Evolutionary conservation across 2,113 vertebrate species (phyloP).

Genomic region (Callaeas wilsoni): DNA sequence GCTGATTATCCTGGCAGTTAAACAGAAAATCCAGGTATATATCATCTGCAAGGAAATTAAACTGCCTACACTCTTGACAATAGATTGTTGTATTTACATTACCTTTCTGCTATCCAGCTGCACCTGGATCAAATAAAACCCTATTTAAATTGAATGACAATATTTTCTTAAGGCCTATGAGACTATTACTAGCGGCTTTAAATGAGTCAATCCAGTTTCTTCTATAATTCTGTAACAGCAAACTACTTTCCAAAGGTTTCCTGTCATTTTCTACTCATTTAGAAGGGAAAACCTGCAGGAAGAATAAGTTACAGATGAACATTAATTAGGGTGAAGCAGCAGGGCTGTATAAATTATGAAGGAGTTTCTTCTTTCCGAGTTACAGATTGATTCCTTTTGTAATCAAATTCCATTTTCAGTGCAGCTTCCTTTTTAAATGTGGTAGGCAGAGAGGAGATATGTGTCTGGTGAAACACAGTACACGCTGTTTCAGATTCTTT

Average conservation of each 20-base stretch:
- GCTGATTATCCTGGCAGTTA: slow-evolving; percentile 35
- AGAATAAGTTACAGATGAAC: slow-evolving; percentile 7
- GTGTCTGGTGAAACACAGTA: neutral
- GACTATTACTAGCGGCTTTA: neutral
- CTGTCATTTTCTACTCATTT: slow-evolving; percentile 3
- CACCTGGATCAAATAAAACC: slow-evolving; percentile 44
- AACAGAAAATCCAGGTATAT: slow-evolving; percentile 3
- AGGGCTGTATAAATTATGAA: slow-evolving; percentile 28
- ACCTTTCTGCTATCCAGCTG: slow-evolving; percentile 3
- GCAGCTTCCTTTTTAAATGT: slow-evolving; percentile 2
- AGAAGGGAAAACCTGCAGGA: neutral
- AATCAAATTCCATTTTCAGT: slow-evolving; percentile 4
- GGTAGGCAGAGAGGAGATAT: neutral
- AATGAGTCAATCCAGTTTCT: neutral
- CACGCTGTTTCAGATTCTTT: neutral
- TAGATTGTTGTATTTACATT: slow-evolving; percentile 32
- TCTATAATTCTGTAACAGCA: neutral
- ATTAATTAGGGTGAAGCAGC: slow-evolving; percentile 40
- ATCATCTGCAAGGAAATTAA: slow-evolving; percentile 43
- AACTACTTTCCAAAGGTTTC: neutral
- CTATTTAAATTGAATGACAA: slow-evolving; percentile 10
- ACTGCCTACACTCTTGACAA: neutral
- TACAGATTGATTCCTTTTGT: neutral
- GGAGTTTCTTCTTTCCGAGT: neutral
- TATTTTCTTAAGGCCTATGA: slow-evolving; percentile 31